Evolutionary conservation across 2,888 invertebrate species (phyloP).

Genomic region (Perizoma affinitatum): DNA sequence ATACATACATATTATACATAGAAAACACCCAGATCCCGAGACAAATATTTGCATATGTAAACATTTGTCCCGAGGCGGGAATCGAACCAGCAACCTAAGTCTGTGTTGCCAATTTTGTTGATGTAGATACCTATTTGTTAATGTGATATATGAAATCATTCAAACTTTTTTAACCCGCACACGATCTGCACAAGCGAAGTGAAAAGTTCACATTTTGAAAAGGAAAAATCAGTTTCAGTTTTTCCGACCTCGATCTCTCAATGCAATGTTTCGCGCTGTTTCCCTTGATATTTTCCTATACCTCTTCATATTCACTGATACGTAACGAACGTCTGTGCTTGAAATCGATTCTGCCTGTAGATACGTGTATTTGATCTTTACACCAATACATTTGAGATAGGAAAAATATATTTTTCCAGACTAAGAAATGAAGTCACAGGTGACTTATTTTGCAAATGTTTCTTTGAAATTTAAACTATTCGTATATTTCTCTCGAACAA

Average conservation of each 20-base stretch:
- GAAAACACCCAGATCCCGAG: no score
- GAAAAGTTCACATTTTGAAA: conserved; percentile 9
- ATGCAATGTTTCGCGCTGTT: conserved; percentile 20
- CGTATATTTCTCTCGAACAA: no score
- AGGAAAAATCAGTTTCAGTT: conserved; percentile 20
- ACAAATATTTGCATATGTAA: no score
- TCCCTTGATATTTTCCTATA: conserved; percentile 21
- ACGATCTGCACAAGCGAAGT: not conserved
- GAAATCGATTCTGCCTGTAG: conserved; percentile 22
- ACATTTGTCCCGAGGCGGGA: no score
- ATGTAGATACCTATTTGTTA: no score
- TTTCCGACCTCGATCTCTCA: conserved; percentile 17
- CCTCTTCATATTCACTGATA: conserved; percentile 36
- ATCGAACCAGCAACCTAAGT: no score
- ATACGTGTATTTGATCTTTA: conserved; percentile 1
- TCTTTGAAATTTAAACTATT: no score
- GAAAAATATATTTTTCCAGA: conserved; percentile 6
- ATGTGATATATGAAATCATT: no score
- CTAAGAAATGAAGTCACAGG: conserved; percentile 6
- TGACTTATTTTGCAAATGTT: not conserved
- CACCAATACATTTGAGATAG: conserved; percentile 9
- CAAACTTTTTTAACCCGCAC: conserved; percentile 7
- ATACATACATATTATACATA: no score
- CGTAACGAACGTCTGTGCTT: conserved; percentile 28
- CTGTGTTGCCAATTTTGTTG: no score